Evolutionary conservation across 2,113 vertebrate genomes (phyloP), one percentile per base, ranked within the genome.

Genomic region (Ciconia maguari): DNA sequence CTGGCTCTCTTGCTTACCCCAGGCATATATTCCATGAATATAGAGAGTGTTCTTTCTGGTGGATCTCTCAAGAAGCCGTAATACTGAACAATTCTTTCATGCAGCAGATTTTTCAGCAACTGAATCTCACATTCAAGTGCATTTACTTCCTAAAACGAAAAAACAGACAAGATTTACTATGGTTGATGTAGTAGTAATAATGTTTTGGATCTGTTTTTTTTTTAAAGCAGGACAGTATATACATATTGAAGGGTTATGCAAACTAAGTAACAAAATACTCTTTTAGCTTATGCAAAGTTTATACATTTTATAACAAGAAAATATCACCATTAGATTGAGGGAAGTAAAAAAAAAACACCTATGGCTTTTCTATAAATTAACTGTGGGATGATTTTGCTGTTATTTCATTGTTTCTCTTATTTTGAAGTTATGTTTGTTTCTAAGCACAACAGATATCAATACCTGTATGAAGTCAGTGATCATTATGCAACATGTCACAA

Each of bases 11-110:
- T 64, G 54, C 97, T 99, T 98, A 99, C 99, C 97, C 99, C 99
- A 36, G 99, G 99, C 99, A 99, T 99, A 96, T 99, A 99, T 96
- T 99, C 99, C 99, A 99, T 99, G 96, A 99, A 99, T 97, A 99
- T 99, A 61, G 99, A 99, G 48, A 99, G 99, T 0, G 99, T 99
- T 81, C 99, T 98, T 97, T 99, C 99, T 30, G 99, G 98, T 2
- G 98, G 96, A 96, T 99, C 99, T 69, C 99, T 98, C 97, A 99
- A 96, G 76, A 99, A 99, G 92, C 99, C 99, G 2, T 99, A 99
- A 98, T 99, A 99, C 97, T 99, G 99, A 94, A 99, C 99, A 86
- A 99, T 99, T 80, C 99, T 98, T 93, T 99, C 99, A 57, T 99
- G 99, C 68, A 99, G 98, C 77, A 99, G 97, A 89, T 99, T 99